A percentile compares a stretch with the other conserved stretches of the same genome.
Evolutionary conservation across 2,888 invertebrate species (phyloP).

Genomic region (Tachina grossa): DNA sequence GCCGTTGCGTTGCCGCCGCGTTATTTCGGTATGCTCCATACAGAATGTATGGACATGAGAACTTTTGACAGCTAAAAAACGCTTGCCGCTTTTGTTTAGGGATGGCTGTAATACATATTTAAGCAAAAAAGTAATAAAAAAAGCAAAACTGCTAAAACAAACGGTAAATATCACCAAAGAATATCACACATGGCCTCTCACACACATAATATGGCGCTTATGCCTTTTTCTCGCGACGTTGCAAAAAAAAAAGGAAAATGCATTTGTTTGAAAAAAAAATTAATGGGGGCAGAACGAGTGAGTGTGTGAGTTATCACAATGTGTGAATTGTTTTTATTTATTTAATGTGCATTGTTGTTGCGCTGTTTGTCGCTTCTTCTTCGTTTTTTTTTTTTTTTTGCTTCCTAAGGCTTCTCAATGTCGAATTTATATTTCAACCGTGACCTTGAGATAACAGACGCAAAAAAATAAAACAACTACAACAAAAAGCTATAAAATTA

Average conservation of each 20-base stretch:
- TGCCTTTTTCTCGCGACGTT: not conserved
- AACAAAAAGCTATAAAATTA: conserved; percentile 49
- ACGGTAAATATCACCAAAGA: conserved; percentile 47
- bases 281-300: not conserved
- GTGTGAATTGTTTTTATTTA: conserved; percentile 25
- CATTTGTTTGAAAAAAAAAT: conserved; percentile 8
- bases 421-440: conserved; percentile 77
- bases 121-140: not conserved
- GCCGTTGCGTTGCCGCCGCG: too few species aligned
- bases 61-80: too few species aligned
- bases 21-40: too few species aligned
- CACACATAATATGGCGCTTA: conserved; percentile 12
- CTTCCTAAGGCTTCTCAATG: conserved; percentile 72
- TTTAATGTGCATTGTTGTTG: conserved; percentile 31
- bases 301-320: conserved; percentile 28
- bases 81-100: too few species aligned
- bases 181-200: not conserved
- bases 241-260: not conserved
- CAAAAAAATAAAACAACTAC: conserved; percentile 64
- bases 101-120: too few species aligned
- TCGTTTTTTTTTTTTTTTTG: conserved; percentile 5
- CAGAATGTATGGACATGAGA: too few species aligned
- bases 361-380: not conserved
- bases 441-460: conserved; percentile 79
- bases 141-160: conserved; percentile 4